phyloP scores from a whole-genome alignment of 1,140 invertebrate genomes.

The Cecropterus lyciades region DNA sequence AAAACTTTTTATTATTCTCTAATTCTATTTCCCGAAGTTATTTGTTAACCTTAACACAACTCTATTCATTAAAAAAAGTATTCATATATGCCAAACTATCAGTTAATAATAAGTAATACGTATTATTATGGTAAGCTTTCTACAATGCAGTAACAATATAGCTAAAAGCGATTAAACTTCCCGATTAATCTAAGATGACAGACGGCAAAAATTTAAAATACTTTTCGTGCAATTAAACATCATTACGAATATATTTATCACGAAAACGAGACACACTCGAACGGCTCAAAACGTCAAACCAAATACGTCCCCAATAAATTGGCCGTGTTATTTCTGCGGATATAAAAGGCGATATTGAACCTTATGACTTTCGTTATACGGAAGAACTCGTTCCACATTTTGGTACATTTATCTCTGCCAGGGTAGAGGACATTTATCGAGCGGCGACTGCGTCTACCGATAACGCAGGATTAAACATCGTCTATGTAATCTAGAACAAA shows the following conservation, averaged over 20 bases:
- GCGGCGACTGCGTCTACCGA: conserved; percentile 52
- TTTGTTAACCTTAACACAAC: too few species aligned
- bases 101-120: too few species aligned
- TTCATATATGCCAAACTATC: not conserved
- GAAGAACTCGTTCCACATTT: conserved; percentile 17
- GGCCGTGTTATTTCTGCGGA: conserved; percentile 29
- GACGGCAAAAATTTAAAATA: not conserved
- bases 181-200: not conserved
- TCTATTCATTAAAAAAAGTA: too few species aligned
- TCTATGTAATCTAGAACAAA: conserved; percentile 51
- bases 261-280: conserved; percentile 34
- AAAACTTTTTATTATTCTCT: not conserved
- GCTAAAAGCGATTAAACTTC: too few species aligned
- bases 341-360: conserved; percentile 30
- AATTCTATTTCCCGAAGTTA: too few species aligned
- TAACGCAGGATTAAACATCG: conserved; percentile 56
- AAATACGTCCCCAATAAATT: conserved; percentile 49
- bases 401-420: conserved; percentile 41
- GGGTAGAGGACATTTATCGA: conserved; percentile 55
- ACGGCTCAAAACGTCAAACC: conserved; percentile 46
- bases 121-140: too few species aligned
- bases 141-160: too few species aligned
- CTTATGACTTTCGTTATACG: conserved; percentile 39
- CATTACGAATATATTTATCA: conserved; percentile 41
- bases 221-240: not conserved